Percentiles rank a stretch among this genome's conserved stretches.
Evolutionary conservation across 2,113 vertebrate genomes (phyloP).

Genomic region (Centropristis striata): DNA sequence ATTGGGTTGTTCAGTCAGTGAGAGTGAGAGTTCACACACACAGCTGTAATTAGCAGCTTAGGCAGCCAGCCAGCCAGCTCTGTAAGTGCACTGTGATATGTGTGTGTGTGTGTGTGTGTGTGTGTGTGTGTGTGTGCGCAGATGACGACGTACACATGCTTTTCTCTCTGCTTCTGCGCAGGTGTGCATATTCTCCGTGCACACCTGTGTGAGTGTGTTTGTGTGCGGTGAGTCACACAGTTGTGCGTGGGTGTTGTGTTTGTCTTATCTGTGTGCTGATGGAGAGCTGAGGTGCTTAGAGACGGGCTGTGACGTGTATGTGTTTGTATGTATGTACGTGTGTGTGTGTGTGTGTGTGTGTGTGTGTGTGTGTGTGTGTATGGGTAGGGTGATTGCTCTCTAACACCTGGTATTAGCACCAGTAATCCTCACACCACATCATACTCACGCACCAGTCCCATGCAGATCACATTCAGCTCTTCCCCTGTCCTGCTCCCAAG

Average conservation of each 20-base stretch:
- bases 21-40: conserved; percentile 82
- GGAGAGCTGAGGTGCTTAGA: conserved; percentile 75
- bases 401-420: conserved; percentile 83
- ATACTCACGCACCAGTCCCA: conserved; percentile 80
- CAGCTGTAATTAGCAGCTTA: conserved; percentile 86
- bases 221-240: conserved; percentile 71
- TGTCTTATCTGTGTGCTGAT: conserved; percentile 79
- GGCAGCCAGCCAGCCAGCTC: conserved; percentile 76
- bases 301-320: conserved; percentile 73
- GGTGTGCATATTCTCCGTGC: conserved; percentile 56
- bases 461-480: conserved; percentile 60
- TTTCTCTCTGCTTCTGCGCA: conserved; percentile 36
- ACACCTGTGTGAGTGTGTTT: conserved; percentile 36
- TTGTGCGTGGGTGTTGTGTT: conserved; percentile 76
- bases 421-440: conserved; percentile 81
- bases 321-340: conserved; percentile 42
- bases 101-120: conserved; percentile 57
- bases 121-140: conserved; percentile 18
- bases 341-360: conserved; percentile 49
- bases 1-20: conserved; percentile 72
- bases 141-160: conserved; percentile 16
- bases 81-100: conserved; percentile 60
- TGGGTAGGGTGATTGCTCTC: conserved; percentile 73
- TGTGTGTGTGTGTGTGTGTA: conserved; percentile 61
- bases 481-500: conserved; percentile 30